Base-by-base conservation (phyloP, 2,113 vertebrate species). In the Pao palembangensis region DNA sequence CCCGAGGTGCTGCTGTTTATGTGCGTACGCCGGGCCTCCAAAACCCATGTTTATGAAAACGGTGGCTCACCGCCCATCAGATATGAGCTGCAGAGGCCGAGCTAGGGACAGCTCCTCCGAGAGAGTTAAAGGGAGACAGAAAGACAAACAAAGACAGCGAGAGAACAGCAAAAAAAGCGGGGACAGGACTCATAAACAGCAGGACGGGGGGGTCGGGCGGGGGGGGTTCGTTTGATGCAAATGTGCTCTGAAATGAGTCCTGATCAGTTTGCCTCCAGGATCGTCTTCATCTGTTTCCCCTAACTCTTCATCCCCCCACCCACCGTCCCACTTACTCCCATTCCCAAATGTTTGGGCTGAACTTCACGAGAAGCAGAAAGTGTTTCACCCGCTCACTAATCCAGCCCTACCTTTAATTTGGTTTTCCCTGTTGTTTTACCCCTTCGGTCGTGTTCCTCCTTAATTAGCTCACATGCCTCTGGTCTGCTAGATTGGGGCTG, bases 41-140 rank as follows among this genome's bases (percentile, higher is more conserved):
- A 79, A 87, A 82, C 67, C 76, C 69, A 74, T 87, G 78, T 86
- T 88, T 88, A 90, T 86, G 82, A 89, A 88, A 87, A 87, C 85
- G 85, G 81, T 84, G 85, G 87, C 83, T 47, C 31, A 1, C 71
- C 76, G 86, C 87, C 87, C 73, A 88, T 90, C 86, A 85, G 87
- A 90, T 89, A 87, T 3, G n/a, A 60, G 20, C 71, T 53, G 47
- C 17, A 15, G 52, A 38, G 67, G 65, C 60, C 75, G 74, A 69
- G 78, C 73, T 56, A 76, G 65, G 74, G 72, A 76, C 58, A 51
- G 64, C 59, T 81, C 69, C 73, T 61, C 73, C 0, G 72, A 81
- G 65, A 63, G 71, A 68, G 61, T 41, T 38, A 19, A 68, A 61
- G 48, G 46, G 63, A 78, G 70, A 74, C 8, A 17, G 52, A 49